Percentiles rank a stretch among this genome's conserved stretches.
Conservation (phyloP, 2,888 invertebrate species). For the Hofmannophila pseudospretella region DNA sequence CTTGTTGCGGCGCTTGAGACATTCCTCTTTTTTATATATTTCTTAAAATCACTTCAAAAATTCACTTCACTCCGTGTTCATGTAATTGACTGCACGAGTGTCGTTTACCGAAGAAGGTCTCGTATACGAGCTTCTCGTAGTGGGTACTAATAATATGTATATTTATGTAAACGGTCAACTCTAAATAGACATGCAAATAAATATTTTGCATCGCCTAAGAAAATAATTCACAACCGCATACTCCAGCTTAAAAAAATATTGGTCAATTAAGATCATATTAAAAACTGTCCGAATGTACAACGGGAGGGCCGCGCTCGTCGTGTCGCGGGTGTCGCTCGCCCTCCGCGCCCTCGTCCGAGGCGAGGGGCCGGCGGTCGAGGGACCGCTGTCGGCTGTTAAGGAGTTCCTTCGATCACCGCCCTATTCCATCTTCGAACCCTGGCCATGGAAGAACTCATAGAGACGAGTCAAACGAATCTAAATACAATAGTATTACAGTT, state of each 20-base stretch:
- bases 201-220: conserved; percentile 36
- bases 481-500: too few species aligned
- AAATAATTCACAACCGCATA: conserved; percentile 62
- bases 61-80: conserved; percentile 21
- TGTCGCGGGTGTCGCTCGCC: background rate
- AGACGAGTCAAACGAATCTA: too few species aligned
- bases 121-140: conserved; percentile 7
- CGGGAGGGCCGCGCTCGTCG: background rate
- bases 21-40: conserved; percentile 33
- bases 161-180: conserved; percentile 18
- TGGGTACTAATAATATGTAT: conserved; percentile 8
- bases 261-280: too few species aligned
- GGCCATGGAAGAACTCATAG: too few species aligned
- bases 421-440: too few species aligned
- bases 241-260: conserved; percentile 33
- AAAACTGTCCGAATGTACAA: too few species aligned
- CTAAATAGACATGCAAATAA: conserved; percentile 29
- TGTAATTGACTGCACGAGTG: conserved; percentile 43
- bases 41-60: conserved; percentile 43
- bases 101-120: conserved; percentile 43
- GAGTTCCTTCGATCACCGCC: too few species aligned
- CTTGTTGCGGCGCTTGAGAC: conserved; percentile 66
- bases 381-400: too few species aligned
- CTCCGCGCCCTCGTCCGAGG: background rate
- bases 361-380: background rate